phyloP scores from a whole-genome alignment of 2,797 vertebrate species.

The Erethizon dorsatum region DNA sequence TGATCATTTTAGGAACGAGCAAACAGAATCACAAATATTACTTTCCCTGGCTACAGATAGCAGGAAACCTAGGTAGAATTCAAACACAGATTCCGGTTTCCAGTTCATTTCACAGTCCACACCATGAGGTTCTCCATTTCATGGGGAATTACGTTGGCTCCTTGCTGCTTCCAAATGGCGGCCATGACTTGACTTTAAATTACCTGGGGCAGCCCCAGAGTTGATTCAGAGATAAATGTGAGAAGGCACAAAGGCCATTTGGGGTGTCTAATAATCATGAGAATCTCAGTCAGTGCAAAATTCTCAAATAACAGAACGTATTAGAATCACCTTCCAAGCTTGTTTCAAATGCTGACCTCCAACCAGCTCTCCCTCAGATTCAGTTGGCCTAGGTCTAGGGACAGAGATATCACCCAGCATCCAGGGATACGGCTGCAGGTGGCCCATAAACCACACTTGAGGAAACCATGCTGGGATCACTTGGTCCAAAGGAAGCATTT shows the following conservation, averaged over 20 bases:
- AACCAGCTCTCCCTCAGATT: background rate
- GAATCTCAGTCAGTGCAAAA: background rate
- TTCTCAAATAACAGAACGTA: background rate
- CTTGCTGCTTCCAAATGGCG: background rate
- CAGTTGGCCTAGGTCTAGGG: background rate
- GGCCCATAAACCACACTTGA: background rate
- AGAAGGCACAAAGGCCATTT: background rate
- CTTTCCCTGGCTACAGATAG: background rate
- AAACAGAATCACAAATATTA: slow-evolving; percentile 18
- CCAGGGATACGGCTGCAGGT: background rate
- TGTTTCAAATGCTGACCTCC: background rate
- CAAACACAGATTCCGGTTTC: slow-evolving; percentile 7
- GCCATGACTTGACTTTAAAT: slow-evolving; percentile 18
- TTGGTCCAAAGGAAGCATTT: background rate
- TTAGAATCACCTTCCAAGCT: background rate
- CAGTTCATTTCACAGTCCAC: background rate
- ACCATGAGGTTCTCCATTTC: background rate
- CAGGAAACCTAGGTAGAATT: background rate
- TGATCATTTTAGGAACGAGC: slow-evolving; percentile 36
- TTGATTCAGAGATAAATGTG: background rate
- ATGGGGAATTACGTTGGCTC: background rate
- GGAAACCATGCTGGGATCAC: background rate
- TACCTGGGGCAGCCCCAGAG: background rate
- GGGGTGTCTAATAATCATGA: background rate
- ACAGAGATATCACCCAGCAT: background rate